phyloP scores from a whole-genome alignment of 2,113 vertebrate species.

The Silurus asotus region DNA sequence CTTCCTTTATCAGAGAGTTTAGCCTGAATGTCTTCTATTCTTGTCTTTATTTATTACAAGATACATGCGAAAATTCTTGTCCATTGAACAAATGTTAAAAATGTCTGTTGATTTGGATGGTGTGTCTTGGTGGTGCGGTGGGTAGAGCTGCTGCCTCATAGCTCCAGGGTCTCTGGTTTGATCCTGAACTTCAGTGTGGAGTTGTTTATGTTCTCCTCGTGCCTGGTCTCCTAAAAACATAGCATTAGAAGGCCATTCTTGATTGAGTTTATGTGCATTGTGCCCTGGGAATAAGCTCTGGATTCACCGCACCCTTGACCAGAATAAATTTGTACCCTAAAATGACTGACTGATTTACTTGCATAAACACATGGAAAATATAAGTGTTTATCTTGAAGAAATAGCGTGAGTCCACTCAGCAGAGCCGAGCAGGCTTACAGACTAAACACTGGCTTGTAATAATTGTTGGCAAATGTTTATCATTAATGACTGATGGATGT shows the following conservation, averaged over 20 bases:
- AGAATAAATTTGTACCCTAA: neutral
- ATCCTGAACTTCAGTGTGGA: neutral
- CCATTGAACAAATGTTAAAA: neutral
- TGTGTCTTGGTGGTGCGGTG: neutral
- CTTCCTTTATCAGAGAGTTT: neutral
- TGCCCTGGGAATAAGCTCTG: neutral
- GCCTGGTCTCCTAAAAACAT: neutral
- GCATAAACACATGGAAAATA: neutral
- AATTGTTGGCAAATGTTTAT: neutral
- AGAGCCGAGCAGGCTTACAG: constrained; percentile 2
- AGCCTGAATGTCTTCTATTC: neutral
- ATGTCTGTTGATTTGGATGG: neutral
- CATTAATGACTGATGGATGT: neutral
- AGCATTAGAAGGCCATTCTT: no score
- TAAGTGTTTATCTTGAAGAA: constrained; percentile 10
- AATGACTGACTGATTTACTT: neutral
- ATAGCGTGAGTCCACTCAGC: constrained; percentile 10
- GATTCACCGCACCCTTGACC: neutral
- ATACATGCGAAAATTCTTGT: neutral
- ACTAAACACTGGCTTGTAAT: constrained; percentile 13
- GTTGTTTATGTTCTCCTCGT: neutral
- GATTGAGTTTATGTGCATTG: neutral
- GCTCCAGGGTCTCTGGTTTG: neutral
- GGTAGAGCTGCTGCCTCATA: neutral
- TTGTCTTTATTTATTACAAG: neutral